These are phyloP conservation scores for Periphyllus acericola DNA, from an alignment of 2,888 invertebrate species.

Conservation along the genomic window DNA sequence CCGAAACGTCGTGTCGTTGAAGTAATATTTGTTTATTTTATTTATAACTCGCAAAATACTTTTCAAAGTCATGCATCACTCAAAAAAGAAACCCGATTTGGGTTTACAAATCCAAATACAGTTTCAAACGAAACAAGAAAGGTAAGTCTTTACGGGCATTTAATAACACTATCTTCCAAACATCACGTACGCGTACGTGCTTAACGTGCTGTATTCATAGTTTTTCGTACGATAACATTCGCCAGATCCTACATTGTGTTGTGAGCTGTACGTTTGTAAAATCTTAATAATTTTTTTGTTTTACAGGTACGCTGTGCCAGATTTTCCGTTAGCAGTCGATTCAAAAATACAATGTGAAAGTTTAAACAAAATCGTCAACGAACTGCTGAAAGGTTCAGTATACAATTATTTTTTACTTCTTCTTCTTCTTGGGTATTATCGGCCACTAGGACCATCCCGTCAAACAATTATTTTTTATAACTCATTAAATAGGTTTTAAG, in stretches of 20 bases:
- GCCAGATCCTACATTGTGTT: no score
- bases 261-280: no score
- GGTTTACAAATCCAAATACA: constrained; percentile 77
- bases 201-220: no score
- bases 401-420: constrained; percentile 65
- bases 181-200: neutral
- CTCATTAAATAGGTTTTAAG: no score
- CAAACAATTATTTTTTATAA: no score
- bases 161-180: neutral
- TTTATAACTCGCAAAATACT: no score
- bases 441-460: no score
- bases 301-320: constrained; percentile 86
- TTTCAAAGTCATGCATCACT: constrained; percentile 7
- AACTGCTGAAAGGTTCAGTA: constrained; percentile 74
- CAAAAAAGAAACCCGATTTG: constrained; percentile 30
- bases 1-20: no score
- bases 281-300: constrained; percentile 25
- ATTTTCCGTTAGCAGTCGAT: constrained; percentile 85
- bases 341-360: constrained; percentile 76
- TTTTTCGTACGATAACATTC: no score
- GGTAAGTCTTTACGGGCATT: constrained; percentile 71
- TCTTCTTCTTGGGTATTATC: no score
- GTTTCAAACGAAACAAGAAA: constrained; percentile 82
- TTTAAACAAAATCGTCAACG: constrained; percentile 83
- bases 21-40: no score